A percentile compares a stretch with the other conserved stretches of the same genome.
These are phyloP conservation scores for Hemibagrus guttatus DNA, from an alignment of 2,797 vertebrate species.

Conservation along the genomic window DNA sequence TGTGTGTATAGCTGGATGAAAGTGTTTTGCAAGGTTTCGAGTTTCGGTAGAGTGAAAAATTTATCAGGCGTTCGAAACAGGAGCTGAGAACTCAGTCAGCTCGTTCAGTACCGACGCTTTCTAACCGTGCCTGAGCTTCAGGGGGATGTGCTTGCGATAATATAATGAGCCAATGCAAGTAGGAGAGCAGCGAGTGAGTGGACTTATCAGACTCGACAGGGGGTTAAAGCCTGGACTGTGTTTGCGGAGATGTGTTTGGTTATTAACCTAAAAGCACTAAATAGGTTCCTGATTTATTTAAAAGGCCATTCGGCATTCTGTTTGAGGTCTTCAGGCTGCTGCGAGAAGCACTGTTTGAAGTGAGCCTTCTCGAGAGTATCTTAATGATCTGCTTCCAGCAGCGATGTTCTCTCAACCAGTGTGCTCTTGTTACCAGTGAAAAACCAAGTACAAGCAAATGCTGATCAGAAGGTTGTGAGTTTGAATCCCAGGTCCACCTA, in stretches of 20 bases:
- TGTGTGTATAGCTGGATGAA: not conserved
- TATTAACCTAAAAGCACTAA: slow-evolving; percentile 5
- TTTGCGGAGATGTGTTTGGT: not conserved
- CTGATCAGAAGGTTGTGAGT: too few species aligned
- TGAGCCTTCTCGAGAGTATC: not conserved
- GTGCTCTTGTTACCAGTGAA: not conserved
- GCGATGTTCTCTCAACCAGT: not conserved
- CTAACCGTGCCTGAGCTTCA: slow-evolving; percentile 32
- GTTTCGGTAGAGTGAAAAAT: slow-evolving; percentile 29
- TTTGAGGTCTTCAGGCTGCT: not conserved
- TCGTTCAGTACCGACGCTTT: slow-evolving; percentile 43
- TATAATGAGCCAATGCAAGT: slow-evolving; percentile 38
- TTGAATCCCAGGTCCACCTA: too few species aligned
- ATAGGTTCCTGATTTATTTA: not conserved
- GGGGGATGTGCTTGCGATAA: not conserved
- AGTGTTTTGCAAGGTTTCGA: not conserved
- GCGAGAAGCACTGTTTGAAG: slow-evolving; percentile 19
- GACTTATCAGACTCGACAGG: not conserved
- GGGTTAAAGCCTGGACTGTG: not conserved
- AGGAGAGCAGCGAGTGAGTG: not conserved
- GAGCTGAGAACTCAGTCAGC: slow-evolving; percentile 34
- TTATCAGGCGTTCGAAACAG: slow-evolving; percentile 7
- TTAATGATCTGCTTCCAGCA: slow-evolving; percentile 3
- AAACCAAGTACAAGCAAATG: not conserved
- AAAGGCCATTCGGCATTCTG: not conserved